Conservation (phyloP, 2,888 invertebrate species). For the Psylliodes chrysocephalus region DNA sequence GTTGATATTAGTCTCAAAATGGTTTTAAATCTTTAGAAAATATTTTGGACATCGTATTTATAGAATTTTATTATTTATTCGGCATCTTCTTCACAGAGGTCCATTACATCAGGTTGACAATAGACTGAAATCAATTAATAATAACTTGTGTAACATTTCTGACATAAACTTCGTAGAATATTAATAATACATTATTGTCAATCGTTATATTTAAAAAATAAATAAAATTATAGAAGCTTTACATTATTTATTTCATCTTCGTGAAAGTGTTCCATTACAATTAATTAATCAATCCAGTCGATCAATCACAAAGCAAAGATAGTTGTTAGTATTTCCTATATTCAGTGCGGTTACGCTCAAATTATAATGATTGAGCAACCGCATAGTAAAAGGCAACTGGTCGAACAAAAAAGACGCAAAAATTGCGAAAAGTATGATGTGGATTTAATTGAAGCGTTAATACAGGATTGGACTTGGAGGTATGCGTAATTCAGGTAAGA, state of each 20-base stretch:
- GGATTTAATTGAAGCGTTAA: background rate
- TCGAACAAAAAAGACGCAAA: background rate
- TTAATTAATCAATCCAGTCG: conserved; percentile 19
- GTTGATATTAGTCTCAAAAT: no score
- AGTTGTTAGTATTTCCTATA: conserved; percentile 19
- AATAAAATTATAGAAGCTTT: background rate
- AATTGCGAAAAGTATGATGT: background rate
- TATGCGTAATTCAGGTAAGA: no score
- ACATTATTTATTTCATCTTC: background rate
- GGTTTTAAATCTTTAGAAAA: no score
- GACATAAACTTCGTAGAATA: no score
- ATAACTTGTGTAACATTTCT: no score
- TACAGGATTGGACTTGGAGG: background rate
- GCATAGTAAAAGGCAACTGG: background rate
- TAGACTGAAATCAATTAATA: no score
- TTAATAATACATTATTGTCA: no score
- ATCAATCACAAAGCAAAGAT: conserved; percentile 25
- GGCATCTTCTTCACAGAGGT: no score
- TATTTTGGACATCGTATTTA: no score
- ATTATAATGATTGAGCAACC: conserved; percentile 18
- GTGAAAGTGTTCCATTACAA: background rate
- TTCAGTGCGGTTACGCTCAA: conserved; percentile 18
- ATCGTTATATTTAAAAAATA: no score
- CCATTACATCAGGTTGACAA: no score
- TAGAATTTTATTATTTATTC: no score